Evolutionary conservation across 2,113 vertebrate species (phyloP).

Genomic region (Laticauda laticaudata): DNA sequence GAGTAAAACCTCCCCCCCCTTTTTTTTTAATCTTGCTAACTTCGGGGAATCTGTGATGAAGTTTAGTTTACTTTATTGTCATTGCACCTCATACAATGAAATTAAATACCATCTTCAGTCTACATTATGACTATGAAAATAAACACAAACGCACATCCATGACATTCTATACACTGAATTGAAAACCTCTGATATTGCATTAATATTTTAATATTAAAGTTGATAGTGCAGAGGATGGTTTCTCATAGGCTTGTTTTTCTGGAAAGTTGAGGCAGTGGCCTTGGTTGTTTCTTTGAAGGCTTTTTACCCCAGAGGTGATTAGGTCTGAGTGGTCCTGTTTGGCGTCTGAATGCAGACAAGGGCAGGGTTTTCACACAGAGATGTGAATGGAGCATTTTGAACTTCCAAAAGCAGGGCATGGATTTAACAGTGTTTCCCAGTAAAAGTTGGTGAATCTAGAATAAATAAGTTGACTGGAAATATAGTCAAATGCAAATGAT

Average conservation of each 20-base stretch:
- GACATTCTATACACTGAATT: too few species aligned
- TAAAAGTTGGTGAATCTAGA: neutral
- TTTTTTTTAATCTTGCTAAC: neutral
- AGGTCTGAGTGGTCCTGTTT: neutral
- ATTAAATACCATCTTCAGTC: too few species aligned
- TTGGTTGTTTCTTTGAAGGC: neutral
- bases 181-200: too few species aligned
- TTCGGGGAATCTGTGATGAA: neutral
- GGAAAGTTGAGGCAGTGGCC: neutral
- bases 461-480: neutral
- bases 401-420: neutral
- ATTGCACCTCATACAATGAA: too few species aligned
- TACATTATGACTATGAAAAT: too few species aligned
- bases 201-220: neutral
- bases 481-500: neutral
- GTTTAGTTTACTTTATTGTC: too few species aligned
- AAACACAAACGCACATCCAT: too few species aligned
- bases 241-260: neutral
- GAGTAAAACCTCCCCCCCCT: neutral
- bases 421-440: neutral
- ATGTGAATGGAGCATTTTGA: neutral
- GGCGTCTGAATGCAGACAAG: neutral
- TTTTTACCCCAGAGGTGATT: neutral
- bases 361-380: neutral
- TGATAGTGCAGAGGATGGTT: neutral